Percentiles rank a stretch among this genome's conserved stretches.
Conservation (phyloP, 2,113 vertebrate genomes). For the Thalassoma bifasciatum region DNA sequence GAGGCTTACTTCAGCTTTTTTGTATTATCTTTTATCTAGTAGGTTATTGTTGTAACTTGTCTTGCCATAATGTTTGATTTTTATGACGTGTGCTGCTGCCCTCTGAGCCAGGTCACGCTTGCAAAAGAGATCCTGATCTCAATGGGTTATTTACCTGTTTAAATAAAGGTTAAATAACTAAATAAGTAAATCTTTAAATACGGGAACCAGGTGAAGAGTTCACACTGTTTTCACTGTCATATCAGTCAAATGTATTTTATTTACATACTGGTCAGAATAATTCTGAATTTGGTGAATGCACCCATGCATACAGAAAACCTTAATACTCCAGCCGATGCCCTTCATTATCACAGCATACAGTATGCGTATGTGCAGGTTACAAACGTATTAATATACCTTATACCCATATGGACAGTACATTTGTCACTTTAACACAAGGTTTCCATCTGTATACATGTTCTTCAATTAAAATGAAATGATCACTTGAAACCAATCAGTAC, state of each 20-base stretch:
- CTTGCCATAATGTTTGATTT: too few species aligned
- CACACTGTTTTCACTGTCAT: slow-evolving; percentile 1
- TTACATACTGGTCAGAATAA: slow-evolving; percentile 69
- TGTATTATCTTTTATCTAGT: too few species aligned
- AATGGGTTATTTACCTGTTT: too few species aligned
- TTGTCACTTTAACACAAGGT: slow-evolving; percentile 55
- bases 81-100: too few species aligned
- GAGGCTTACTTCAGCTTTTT: neutral
- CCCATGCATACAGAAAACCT: slow-evolving; percentile 68
- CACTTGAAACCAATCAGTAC: slow-evolving; percentile 56
- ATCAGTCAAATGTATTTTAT: slow-evolving; percentile 69
- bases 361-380: slow-evolving; percentile 62
- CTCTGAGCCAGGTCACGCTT: too few species aligned
- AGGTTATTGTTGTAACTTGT: too few species aligned
- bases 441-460: slow-evolving; percentile 47
- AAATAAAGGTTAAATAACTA: too few species aligned
- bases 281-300: slow-evolving; percentile 62
- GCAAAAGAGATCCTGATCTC: too few species aligned
- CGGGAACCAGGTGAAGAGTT: neutral
- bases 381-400: slow-evolving; percentile 48
- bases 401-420: slow-evolving; percentile 41
- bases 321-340: slow-evolving; percentile 56
- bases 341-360: slow-evolving; percentile 64
- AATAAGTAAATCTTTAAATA: too few species aligned
- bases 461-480: slow-evolving; percentile 59